phyloP scores from a whole-genome alignment of 2,797 vertebrate species.

The Anguilla pacifica region DNA sequence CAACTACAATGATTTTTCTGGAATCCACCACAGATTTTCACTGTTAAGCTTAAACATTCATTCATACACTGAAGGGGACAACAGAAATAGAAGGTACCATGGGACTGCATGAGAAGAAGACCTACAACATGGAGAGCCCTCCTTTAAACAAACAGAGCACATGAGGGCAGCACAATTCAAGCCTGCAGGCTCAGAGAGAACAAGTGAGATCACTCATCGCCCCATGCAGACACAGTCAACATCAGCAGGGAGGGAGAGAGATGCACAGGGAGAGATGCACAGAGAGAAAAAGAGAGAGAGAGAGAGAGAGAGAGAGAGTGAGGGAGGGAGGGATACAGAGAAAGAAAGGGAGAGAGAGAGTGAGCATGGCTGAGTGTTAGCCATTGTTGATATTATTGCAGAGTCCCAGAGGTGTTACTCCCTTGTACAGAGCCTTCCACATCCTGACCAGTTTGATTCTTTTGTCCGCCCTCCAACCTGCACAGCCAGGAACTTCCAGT shows the following conservation, averaged over 20 bases:
- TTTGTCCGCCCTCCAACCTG: constrained; percentile 85
- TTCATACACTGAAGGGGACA: neutral
- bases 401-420: constrained; percentile 78
- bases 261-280: neutral
- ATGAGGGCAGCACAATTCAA: constrained; percentile 60
- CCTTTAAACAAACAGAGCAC: constrained; percentile 45
- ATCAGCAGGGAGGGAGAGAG: constrained; percentile 67
- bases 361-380: constrained; percentile 73
- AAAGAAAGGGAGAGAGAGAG: constrained; percentile 58
- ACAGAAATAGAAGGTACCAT: neutral
- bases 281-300: neutral
- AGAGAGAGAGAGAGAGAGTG: neutral
- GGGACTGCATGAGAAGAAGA: neutral
- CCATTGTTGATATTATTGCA: constrained; percentile 88
- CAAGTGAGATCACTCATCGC: constrained; percentile 24
- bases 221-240: constrained; percentile 49
- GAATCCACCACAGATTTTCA: constrained; percentile 10
- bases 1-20: neutral
- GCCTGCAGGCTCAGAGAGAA: constrained; percentile 40
- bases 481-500: constrained; percentile 85
- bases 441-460: constrained; percentile 88
- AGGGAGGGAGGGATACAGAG: neutral
- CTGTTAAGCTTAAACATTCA: neutral
- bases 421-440: constrained; percentile 75
- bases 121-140: constrained; percentile 40